Evolutionary conservation across 2,113 vertebrate genomes (phyloP), one percentile per base, ranked within the genome.

Genomic region (Lampris incognitus): DNA sequence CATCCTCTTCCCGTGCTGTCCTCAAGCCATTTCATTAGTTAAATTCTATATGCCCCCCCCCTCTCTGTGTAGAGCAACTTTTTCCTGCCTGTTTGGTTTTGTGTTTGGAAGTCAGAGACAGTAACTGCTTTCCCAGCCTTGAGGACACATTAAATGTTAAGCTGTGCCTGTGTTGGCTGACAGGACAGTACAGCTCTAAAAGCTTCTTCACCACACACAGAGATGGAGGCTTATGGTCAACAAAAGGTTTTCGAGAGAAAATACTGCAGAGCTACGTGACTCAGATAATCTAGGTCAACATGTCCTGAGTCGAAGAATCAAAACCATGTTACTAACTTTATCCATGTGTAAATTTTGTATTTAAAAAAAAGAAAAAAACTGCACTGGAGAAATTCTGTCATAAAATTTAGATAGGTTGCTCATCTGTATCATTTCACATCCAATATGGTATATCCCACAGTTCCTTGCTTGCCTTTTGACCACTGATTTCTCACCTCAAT

Each of bases 401-500:
- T 24, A 24, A 24, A 24, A 24, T 24, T 24, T 24, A 24, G 24
- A 24, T 24, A 24, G 24, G 24, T 24, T 24, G 24, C 24, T 24
- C 24, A 24, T 39, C 36, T 66, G 48, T 50, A 40, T 41, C 64
- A 52, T n/a, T 71, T 7, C 38, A 8, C 54, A 56, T 9, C 24
- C 9, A 59, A 8, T n/a, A 39, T 48, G 40, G 55, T 39, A 70
- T 36, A 57, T 67, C 39, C 11, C 37, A 75, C 40, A 51, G 44
- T 72, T 9, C 46, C 67, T 50, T 62, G n/a, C 69, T 71, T 59
- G 38, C 58, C 71, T 61, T 50, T 61, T 50, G 64, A 13, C 54
- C 66, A 5, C 38, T 67, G 66, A 64, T 71, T 81, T 77, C 93
- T 95, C 93, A 94, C 92, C 94, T 94, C 93, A 90, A 79, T 90